phyloP scores from a whole-genome alignment of 2,113 vertebrate species.

The Microtus ochrogaster region DNA sequence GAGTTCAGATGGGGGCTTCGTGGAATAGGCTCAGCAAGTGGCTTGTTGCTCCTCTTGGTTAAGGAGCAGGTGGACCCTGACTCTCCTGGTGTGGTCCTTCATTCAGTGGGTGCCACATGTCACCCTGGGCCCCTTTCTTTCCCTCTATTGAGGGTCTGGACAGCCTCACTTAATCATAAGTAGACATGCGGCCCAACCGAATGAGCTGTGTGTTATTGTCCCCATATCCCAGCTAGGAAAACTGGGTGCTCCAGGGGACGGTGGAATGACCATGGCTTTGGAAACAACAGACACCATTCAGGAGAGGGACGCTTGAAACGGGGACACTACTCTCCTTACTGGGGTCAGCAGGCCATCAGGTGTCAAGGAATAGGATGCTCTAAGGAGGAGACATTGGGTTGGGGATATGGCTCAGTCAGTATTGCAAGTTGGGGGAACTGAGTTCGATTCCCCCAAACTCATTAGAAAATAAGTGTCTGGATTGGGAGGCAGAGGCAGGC shows the following conservation, averaged over 20 bases:
- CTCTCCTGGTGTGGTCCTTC: not conserved
- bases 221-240: not conserved
- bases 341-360: not conserved
- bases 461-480: not conserved
- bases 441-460: not conserved
- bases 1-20: too few species aligned
- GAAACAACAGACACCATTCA: not conserved
- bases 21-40: not conserved
- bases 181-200: not conserved
- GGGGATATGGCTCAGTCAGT: not conserved
- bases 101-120: rapidly evolving
- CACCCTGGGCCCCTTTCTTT: not conserved
- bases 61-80: not conserved
- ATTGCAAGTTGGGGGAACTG: not conserved
- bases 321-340: rapidly evolving
- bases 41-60: not conserved
- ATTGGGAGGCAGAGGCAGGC: not conserved
- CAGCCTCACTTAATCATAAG: not conserved
- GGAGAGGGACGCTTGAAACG: not conserved
- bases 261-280: not conserved
- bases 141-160: not conserved
- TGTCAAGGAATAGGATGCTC: not conserved
- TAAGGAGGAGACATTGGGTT: not conserved
- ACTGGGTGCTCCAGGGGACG: not conserved
- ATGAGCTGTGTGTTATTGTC: not conserved